Percentiles rank a stretch among this genome's conserved stretches.
Conservation (phyloP, 1,140 invertebrate genomes). For the Stenopsyche tienmushanensis region DNA sequence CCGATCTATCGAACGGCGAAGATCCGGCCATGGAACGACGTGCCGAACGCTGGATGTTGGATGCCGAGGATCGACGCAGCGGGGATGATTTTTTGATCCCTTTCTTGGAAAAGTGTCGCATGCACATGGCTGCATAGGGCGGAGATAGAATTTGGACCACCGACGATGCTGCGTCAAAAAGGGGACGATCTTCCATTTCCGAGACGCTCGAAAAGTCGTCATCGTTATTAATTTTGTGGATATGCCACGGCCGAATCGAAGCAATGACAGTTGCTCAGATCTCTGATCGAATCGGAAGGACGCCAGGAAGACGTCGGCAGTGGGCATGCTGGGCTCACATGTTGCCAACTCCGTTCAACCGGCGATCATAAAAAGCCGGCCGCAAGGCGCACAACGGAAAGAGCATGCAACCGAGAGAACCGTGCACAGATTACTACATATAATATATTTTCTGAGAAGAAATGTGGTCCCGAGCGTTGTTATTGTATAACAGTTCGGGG, state of each 20-base stretch:
- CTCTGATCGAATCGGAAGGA: too few species aligned
- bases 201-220: too few species aligned
- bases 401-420: not conserved
- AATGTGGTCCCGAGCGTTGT: conserved; percentile 38
- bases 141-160: too few species aligned
- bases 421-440: conserved; percentile 16
- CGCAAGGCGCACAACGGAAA: not conserved
- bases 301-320: not conserved
- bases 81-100: too few species aligned
- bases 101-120: too few species aligned
- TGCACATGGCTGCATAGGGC: too few species aligned
- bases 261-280: too few species aligned
- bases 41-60: not conserved
- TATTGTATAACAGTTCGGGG: conserved; percentile 40
- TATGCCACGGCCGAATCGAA: too few species aligned
- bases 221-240: too few species aligned
- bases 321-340: not conserved
- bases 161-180: too few species aligned
- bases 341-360: not conserved
- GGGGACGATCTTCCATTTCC: too few species aligned
- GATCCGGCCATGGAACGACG: not conserved
- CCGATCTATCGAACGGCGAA: not conserved
- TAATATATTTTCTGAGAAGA: conserved; percentile 40
- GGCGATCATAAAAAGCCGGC: not conserved
- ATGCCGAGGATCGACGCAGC: not conserved